Evolutionary conservation across 1,140 invertebrate species (phyloP), one percentile per base, ranked within the genome.

Genomic region (Trachelipus rathkii): DNA sequence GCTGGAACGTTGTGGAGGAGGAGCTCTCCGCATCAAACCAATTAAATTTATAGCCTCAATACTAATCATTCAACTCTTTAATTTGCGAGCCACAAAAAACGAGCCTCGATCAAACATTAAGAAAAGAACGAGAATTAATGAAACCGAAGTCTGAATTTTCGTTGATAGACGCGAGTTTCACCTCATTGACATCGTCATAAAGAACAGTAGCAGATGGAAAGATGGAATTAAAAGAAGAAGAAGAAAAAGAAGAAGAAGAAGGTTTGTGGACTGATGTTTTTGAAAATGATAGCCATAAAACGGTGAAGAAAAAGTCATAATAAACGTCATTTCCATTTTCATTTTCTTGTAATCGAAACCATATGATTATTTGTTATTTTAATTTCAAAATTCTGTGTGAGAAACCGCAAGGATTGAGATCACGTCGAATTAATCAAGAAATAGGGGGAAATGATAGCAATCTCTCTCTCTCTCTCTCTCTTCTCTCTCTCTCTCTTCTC

Each of bases 61-160:
- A 60, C n/a, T n/a, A n/a, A n/a, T n/a, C 8, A 60, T 60, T 60
- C 50, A 60, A 19, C 50, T 19, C 19, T 60, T 60, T 15, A 60
- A 15, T 60, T 60, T 19, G 11, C 8, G 11, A 2, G 50, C 50
- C 50, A 60, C 50, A 60, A 60, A 60, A 33, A 33, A 1, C 2
- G 8, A 4, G 1, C 19, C 50, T 1, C 50, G 11, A 60, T 60
- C 50, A 60, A 60, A 2, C 1, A 3, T 60, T 60, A 60, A 8
- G 3, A 19, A 13, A 8, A 19, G 8, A 60, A 60, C 19, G 50
- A 60, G 8, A 19, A 60, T 60, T 3, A 60, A 60, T 60, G 50
- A 60, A 19, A 60, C 50, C 50, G 50, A 60, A 60, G 11, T 60
- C 50, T 60, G 50, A 60, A 10, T 60, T 60, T 60, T 60, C 50